Base-by-base conservation (phyloP, 2,113 vertebrate genomes). In the Odocoileus virginianus region DNA sequence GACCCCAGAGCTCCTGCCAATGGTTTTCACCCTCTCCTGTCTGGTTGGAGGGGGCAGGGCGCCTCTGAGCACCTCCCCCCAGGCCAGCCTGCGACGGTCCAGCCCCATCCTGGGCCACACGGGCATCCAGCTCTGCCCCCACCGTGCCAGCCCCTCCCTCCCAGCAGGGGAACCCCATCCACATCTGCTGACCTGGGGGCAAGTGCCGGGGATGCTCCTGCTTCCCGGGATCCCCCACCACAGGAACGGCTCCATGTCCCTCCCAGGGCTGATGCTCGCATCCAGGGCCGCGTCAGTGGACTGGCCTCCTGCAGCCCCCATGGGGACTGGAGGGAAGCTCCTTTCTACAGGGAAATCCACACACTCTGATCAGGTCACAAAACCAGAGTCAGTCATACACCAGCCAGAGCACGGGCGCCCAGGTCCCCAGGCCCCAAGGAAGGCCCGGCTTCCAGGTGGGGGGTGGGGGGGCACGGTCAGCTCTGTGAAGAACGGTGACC, bases 221-320 rank as follows among this genome's bases (percentile, higher is more conserved):
- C 47, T 19, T 33, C 36, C 36, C 5, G 0, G 52, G n/a, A 2
- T 5, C 43, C 40, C 27, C 40, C 33, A 1, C 7, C 0, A 0
- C 3, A 2, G n/a, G 23, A 47, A 21, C 10, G 1, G 11, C 57
- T 54, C n/a, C 1, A 0, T 8, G 10, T 50, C 54, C 10, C 5
- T 27, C 54, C 30, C 0, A 0, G 78, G 2, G 1, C n/a, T 2
- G 0, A 6, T 71, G n/a, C 9, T 71, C n/a, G 0, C 21, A 16
- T 36, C 71, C 33, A 7, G 52, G 9, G 5, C 6, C 25, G 1
- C 7, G 0, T 0, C 1, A 2, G 28, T 4, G 19, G 54, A 7
- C 0, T 0, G 54, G 54, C 52, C 5, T 50, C 45, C 45, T 2
- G 0, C 28, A 81, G 52, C 8, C 36, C 60, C 54, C 0, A 2